A percentile compares a stretch with the other conserved stretches of the same genome.
These are phyloP conservation scores for Brachymystax lenok DNA, from an alignment of 2,797 vertebrate genomes.

Conservation along the genomic window DNA sequence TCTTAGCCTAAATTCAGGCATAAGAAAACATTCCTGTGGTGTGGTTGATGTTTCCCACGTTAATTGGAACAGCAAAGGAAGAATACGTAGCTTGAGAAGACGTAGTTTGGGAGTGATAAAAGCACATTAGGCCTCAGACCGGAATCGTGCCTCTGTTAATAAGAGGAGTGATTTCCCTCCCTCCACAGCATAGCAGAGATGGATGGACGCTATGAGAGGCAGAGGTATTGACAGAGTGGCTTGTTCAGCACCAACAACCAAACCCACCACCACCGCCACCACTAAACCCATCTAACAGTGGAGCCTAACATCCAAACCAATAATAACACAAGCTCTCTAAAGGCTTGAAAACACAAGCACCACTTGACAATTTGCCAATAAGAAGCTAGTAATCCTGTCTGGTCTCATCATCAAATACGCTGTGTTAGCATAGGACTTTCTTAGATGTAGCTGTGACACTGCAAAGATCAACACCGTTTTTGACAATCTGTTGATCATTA, in stretches of 20 bases:
- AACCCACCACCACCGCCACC: slow-evolving; percentile 3
- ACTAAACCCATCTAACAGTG: not conserved
- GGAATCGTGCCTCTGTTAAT: slow-evolving; percentile 26
- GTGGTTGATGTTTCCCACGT: not conserved
- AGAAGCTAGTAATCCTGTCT: not conserved
- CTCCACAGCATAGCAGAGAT: slow-evolving; percentile 29
- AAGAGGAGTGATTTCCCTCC: slow-evolving; percentile 24
- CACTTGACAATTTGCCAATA: not conserved
- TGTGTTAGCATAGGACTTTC: not conserved
- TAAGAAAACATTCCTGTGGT: not conserved
- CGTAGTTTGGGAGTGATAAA: slow-evolving; percentile 29
- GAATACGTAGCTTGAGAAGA: not conserved
- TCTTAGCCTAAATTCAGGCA: not conserved
- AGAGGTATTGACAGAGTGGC: slow-evolving; percentile 37
- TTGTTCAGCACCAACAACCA: slow-evolving; percentile 17
- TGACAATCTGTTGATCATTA: not conserved
- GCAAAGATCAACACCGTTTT: not conserved
- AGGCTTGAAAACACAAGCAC: not conserved
- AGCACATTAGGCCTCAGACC: slow-evolving; percentile 31
- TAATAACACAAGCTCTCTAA: not conserved
- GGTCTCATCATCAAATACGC: not conserved
- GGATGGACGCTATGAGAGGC: slow-evolving; percentile 29
- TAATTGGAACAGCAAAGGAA: not conserved
- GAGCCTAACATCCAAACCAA: not conserved
- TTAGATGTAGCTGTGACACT: not conserved